Evolutionary conservation across 2,797 vertebrate genomes (phyloP).

Genomic region (Thalassophryne amazonica): DNA sequence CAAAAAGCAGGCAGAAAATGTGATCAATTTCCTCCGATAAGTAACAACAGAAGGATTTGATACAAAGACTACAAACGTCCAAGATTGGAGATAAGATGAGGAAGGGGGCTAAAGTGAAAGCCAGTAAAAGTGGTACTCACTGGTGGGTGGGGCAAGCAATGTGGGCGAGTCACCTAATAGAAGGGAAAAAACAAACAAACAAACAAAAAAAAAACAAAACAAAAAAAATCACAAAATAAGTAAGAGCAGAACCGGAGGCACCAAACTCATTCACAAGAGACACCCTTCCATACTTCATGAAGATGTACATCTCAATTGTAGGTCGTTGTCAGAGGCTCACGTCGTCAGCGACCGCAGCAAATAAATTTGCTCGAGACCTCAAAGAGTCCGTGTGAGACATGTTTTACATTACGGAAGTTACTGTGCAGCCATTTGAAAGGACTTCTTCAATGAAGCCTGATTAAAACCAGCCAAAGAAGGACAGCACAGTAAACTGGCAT

Average conservation of each 20-base stretch:
- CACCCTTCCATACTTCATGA: conserved; percentile 19
- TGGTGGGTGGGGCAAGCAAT: conserved; percentile 39
- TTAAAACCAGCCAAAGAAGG: conserved; percentile 48
- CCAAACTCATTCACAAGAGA: conserved; percentile 26
- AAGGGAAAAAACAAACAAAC: conserved; percentile 31
- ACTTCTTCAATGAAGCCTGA: conserved; percentile 27
- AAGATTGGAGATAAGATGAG: conserved; percentile 31
- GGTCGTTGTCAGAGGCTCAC: conserved; percentile 30
- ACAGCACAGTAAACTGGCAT: conserved; percentile 44
- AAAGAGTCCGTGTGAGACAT: conserved; percentile 45
- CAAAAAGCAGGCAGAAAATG: conserved; percentile 32
- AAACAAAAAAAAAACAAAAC: conserved; percentile 30
- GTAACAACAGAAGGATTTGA: conserved; percentile 25
- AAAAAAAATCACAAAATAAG: conserved; percentile 12
- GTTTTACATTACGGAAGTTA: conserved; percentile 65
- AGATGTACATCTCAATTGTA: conserved; percentile 29
- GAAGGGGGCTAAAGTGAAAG: conserved; percentile 12
- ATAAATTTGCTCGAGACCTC: conserved; percentile 52
- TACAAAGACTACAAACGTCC: not conserved
- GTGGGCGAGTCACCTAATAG: conserved; percentile 66
- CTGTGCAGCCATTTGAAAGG: conserved; percentile 38
- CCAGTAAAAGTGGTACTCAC: conserved; percentile 53
- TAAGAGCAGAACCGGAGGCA: conserved; percentile 15
- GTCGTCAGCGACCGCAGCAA: conserved; percentile 36
- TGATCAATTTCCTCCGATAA: conserved; percentile 32